Evolutionary conservation across 1,140 invertebrate genomes (phyloP).

Genomic region (Ruditapes philippinarum): DNA sequence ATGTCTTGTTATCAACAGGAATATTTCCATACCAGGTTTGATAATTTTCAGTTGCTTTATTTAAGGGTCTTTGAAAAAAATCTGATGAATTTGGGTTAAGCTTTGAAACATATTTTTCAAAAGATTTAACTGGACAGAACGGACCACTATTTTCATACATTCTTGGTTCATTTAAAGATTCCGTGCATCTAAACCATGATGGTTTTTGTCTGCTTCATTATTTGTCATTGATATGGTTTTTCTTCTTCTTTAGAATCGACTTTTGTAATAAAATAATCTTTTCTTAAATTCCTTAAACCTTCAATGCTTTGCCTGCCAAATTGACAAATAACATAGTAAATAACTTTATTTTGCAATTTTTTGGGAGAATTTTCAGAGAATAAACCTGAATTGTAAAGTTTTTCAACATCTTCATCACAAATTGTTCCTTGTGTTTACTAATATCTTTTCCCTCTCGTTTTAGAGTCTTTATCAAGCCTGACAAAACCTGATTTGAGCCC

Average conservation of each 20-base stretch:
- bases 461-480: background rate
- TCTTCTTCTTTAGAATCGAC: background rate
- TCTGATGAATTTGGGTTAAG: background rate
- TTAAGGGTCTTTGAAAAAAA: background rate
- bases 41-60: too few relatives aligned
- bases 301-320: background rate
- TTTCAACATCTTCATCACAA: background rate
- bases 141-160: background rate
- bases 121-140: background rate
- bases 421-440: constrained; percentile 20
- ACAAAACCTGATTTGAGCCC: background rate
- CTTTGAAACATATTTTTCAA: constrained; percentile 4
- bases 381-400: background rate
- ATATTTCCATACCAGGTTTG: background rate
- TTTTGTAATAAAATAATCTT: background rate
- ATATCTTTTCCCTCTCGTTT: background rate
- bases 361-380: background rate
- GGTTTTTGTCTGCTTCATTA: background rate
- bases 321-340: background rate
- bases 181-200: background rate
- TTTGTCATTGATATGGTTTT: background rate
- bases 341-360: constrained; percentile 7
- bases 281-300: background rate
- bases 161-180: background rate
- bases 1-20: background rate